Evolutionary conservation across 2,113 vertebrate genomes (phyloP).

Genomic region (Sturnus vulgaris): DNA sequence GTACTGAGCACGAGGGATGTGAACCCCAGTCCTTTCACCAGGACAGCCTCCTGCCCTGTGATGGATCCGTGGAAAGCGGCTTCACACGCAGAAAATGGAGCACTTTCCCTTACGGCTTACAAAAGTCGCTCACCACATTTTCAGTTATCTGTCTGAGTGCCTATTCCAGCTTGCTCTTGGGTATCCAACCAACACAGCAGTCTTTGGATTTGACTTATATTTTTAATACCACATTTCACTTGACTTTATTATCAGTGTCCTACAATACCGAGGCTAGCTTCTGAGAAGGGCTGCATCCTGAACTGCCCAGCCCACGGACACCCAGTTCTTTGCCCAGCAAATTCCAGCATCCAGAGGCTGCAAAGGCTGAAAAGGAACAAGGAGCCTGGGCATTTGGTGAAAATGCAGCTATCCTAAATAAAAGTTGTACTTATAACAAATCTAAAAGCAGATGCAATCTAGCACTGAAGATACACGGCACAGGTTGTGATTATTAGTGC

Average conservation of each 20-base stretch:
- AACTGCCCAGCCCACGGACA: rapidly evolving
- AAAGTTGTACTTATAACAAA: not conserved
- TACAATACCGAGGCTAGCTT: not conserved
- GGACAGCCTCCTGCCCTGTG: rapidly evolving
- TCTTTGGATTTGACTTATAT: not conserved
- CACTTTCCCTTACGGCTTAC: rapidly evolving
- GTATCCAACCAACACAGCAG: not conserved
- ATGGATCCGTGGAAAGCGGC: rapidly evolving
- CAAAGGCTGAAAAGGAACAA: not conserved
- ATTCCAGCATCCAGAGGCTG: not conserved
- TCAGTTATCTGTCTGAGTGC: not conserved
- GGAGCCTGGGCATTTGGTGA: not conserved
- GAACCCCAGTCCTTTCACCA: rapidly evolving
- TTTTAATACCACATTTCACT: slow-evolving; percentile 13
- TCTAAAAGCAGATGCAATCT: not conserved
- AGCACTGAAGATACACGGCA: not conserved
- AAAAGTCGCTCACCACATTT: rapidly evolving
- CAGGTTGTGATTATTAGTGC: not conserved
- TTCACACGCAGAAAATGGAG: rapidly evolving
- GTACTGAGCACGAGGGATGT: rapidly evolving
- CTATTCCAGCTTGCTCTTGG: not conserved
- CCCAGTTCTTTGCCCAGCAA: not conserved
- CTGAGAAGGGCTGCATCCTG: not conserved
- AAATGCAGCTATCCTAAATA: not conserved
- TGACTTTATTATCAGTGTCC: not conserved